Conservation (phyloP, 2,797 vertebrate species). For the Neosilurus mollespiculum region DNA sequence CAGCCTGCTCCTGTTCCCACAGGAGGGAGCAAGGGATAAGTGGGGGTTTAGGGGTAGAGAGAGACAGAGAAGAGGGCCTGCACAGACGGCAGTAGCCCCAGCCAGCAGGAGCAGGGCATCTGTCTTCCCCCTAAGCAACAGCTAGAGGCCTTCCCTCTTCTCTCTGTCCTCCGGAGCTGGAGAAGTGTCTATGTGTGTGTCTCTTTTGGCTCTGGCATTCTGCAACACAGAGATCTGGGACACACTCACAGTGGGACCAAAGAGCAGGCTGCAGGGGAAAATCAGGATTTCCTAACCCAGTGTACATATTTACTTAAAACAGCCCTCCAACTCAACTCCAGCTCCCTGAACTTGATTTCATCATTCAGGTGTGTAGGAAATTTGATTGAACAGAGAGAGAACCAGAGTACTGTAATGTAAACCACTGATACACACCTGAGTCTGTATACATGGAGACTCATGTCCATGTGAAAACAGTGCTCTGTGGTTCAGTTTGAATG, state of each 20-base stretch:
- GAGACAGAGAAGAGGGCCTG: conserved; percentile 61
- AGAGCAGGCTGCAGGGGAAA: conserved; percentile 18
- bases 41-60: conserved; percentile 45
- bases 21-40: conserved; percentile 41
- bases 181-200: conserved; percentile 37
- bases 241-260: conserved; percentile 17
- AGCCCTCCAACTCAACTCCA: neutral
- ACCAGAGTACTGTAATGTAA: neutral
- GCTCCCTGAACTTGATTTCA: neutral
- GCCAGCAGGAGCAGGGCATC: conserved; percentile 76
- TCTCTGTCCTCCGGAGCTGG: conserved; percentile 32
- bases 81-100: conserved; percentile 64
- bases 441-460: too few relatives aligned
- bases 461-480: neutral
- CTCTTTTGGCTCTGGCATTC: conserved; percentile 47
- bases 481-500: neutral
- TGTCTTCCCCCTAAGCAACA: conserved; percentile 64
- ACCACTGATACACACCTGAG: neutral
- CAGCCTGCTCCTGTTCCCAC: conserved; percentile 48
- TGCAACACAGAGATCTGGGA: conserved; percentile 30
- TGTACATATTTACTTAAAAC: neutral
- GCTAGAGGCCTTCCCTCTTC: conserved; percentile 61
- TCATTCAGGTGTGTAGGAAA: conserved; percentile 15
- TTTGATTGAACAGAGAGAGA: neutral
- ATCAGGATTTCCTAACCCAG: conserved; percentile 1